Base-by-base conservation (phyloP, 2,797 vertebrate genomes). In the Potorous gilbertii region DNA sequence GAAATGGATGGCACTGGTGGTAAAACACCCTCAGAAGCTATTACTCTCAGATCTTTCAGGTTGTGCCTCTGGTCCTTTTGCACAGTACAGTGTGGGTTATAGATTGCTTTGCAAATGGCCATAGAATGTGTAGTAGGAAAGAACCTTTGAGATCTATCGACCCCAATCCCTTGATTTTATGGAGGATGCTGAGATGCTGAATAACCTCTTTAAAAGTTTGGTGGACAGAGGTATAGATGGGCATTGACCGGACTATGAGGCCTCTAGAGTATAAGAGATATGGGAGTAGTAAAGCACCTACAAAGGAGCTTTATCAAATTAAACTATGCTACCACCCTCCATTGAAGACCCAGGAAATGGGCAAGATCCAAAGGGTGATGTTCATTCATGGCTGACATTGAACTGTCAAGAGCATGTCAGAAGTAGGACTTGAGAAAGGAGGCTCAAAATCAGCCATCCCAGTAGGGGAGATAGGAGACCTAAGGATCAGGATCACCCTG, bases 401-500 rank as follows among this genome's bases (percentile, higher is more conserved):
- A 54, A 40, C 34, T 90, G n/a, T 21, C 46, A 29, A 94, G n/a
- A 94, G 3, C 34, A 29, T 16, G 11, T 92, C 11, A 66, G 40
- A 66, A 90, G 27, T 54, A 90, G 27, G 81, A 24, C 28, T 21
- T 14, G 62, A 93, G 56, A 6, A 56, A 56, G 4, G 40, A 40
- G 40, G 40, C 59, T 96, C 66, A 56, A 93, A 90, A n/a, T 74
- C 92, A 94, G 46, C 62, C 74, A 24, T 6, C 54, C 50, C 66
- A 93, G 50, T 57, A 89, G 50, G 87, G 29, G 0, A 91, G 91
- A 91, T 24, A 16, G 16, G 55, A 24, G 14, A 93, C 94, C 3
- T 27, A 87, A 91, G 55, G 40, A 14, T 34, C 54, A 91, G 55
- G 40, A 14, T 34, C 54, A 55, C 90, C 40, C 92, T 56, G 16